Evolutionary conservation across 2,113 vertebrate genomes (phyloP).

Genomic region (Gracilinanus agilis): DNA sequence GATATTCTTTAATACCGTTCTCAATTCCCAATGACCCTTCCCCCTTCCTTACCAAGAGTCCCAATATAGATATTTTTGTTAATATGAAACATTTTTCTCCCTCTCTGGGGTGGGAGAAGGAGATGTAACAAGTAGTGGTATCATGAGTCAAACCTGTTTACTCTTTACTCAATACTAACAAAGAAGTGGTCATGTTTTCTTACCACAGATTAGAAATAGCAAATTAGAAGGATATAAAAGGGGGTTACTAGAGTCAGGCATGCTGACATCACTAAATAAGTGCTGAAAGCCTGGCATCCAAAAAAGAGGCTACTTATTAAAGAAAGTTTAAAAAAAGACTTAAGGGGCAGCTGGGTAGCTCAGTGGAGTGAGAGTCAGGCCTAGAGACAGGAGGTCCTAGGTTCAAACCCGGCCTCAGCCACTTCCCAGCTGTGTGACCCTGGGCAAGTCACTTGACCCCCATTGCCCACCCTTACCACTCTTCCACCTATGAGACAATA

Average conservation of each 20-base stretch:
- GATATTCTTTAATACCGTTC: neutral
- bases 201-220: conserved; percentile 9
- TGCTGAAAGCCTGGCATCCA: neutral
- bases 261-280: neutral
- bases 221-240: neutral
- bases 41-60: neutral
- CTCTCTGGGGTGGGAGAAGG: neutral
- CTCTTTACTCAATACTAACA: neutral
- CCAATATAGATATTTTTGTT: neutral
- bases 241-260: neutral
- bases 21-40: neutral
- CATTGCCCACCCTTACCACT: too few relatives aligned
- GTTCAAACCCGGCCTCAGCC: too few relatives aligned
- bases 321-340: conserved; percentile 40
- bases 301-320: neutral
- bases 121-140: neutral
- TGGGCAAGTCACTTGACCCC: too few relatives aligned
- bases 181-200: neutral
- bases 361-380: too few relatives aligned
- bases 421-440: too few relatives aligned
- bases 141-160: neutral
- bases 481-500: too few relatives aligned
- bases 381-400: too few relatives aligned
- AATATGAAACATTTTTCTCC: neutral
- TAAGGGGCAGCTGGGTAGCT: too few relatives aligned